Base-by-base conservation (phyloP, 2,888 invertebrate genomes). In the Conchocele bisecta region DNA sequence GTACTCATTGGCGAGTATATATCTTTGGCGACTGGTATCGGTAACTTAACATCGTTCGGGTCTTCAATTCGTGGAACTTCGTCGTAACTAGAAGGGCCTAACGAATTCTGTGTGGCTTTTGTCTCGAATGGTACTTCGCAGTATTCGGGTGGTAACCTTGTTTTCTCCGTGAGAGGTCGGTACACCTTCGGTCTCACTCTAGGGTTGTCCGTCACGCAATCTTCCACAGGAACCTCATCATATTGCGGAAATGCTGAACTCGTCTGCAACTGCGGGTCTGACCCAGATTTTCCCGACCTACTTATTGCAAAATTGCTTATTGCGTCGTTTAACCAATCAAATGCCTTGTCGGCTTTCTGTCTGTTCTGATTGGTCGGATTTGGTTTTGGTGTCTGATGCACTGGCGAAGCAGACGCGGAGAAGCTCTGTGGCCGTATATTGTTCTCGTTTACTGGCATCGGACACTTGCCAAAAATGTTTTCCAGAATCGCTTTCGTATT, bases 311-410 rank as follows among this genome's bases (percentile, higher is more conserved):
- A 81, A 39, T 73, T 75, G 74, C 79, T 85, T 37, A 92, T 69
- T 2, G 91, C 91, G 72, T 89, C 89, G 75, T 89, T 89, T 6
- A 92, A 67, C 92, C 92, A 92, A 68, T 91, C 91, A 84, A 92
- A 92, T 22, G 92, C 91, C 75, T 90, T 89, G 35, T 90, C 89
- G 15, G 31, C 33, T 51, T 35, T 51, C n/a, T 51, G 51, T 51
- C 35, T 51, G 35, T 51, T 51, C 3, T 51, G 51, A 31, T 35
- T 33, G 1, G 35, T n/a, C 5, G 13, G 11, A 41, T 41, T 41
- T 17, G 41, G 20, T 17, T 17, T 41, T 41, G 17, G 17, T 56
- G 56, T 39, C 22, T 28, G 39, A 37, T 41, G 39, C 17, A 56
- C 11, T 0, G 39, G 56, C 7, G 39, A 41, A 56, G 26, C 41